A percentile compares a stretch with the other conserved stretches of the same genome.
phyloP scores from a whole-genome alignment of 2,888 invertebrate genomes.

The Tinea pellionella region DNA sequence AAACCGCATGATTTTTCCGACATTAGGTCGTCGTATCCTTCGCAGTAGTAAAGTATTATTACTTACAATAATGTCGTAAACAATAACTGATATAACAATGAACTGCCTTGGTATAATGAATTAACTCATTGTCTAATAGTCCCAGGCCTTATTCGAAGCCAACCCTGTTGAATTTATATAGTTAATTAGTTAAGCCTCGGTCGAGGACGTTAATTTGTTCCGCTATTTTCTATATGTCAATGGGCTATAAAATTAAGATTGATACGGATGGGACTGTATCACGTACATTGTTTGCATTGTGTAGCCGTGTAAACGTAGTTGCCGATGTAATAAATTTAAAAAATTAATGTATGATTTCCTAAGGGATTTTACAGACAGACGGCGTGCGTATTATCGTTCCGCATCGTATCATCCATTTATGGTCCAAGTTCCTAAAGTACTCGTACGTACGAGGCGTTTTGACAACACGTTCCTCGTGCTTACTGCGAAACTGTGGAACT shows the following conservation, averaged over 20 bases:
- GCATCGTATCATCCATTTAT: no score
- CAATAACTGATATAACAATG: conserved; percentile 27
- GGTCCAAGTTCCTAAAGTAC: no score
- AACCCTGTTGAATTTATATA: conserved; percentile 21
- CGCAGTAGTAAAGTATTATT: neutral
- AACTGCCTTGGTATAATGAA: conserved; percentile 47
- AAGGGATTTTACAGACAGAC: no score
- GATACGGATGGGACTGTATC: neutral
- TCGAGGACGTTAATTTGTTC: conserved; percentile 29
- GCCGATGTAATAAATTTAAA: no score
- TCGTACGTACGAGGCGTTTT: no score
- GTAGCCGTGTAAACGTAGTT: no score
- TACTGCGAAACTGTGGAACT: no score
- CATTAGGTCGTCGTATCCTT: neutral
- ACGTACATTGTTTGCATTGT: neutral
- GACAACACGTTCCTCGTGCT: no score
- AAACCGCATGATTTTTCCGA: neutral
- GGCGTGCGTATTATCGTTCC: no score
- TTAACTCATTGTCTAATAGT: conserved; percentile 51
- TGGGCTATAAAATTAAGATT: neutral
- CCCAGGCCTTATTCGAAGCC: conserved; percentile 46
- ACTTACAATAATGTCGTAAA: conserved; percentile 7
- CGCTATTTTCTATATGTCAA: conserved; percentile 28
- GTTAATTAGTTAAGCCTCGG: conserved; percentile 23
- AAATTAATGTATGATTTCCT: no score